Percentiles rank a stretch among this genome's conserved stretches.
Conservation (phyloP, 1,140 invertebrate species). For the Gonioctena quinquepunctata region DNA sequence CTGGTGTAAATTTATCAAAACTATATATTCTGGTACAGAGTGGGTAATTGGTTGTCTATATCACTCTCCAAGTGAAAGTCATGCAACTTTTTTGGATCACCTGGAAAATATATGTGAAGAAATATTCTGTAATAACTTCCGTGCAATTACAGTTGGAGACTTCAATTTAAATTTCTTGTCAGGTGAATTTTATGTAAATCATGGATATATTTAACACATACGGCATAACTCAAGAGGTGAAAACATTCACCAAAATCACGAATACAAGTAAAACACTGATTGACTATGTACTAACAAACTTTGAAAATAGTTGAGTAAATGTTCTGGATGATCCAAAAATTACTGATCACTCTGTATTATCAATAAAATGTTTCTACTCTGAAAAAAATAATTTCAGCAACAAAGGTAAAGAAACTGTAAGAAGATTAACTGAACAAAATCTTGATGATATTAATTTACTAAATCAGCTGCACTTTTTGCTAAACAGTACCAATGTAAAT, state of each 20-base stretch:
- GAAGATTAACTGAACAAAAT: slow-evolving; percentile 5
- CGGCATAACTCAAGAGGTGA: slow-evolving; percentile 5
- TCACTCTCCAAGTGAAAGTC: slow-evolving; percentile 3
- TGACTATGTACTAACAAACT: background rate
- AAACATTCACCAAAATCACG: background rate
- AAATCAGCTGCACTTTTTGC: background rate
- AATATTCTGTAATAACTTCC: slow-evolving; percentile 4
- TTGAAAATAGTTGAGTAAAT: slow-evolving; percentile 1
- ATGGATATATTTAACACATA: slow-evolving; percentile 6
- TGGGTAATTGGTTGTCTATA: slow-evolving; percentile 4
- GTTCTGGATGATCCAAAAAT: background rate
- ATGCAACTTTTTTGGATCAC: slow-evolving; percentile 5
- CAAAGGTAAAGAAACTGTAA: background rate
- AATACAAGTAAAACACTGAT: slow-evolving; percentile 6
- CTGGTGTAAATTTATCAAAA: slow-evolving; percentile 5
- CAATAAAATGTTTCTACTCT: slow-evolving; percentile 3
- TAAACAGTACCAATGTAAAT: background rate
- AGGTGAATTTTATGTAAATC: background rate
- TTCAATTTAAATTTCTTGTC: background rate
- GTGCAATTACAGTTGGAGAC: background rate
- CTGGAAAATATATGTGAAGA: slow-evolving; percentile 6
- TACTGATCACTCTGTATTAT: background rate
- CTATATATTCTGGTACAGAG: background rate
- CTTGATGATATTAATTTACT: slow-evolving; percentile 4
- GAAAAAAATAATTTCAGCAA: slow-evolving; percentile 4